A percentile compares a stretch with the other conserved stretches of the same genome.
These are phyloP conservation scores for Bergia sp. DNA, from an alignment of 92 coral and sea anemone genomes.

Conservation along the genomic window DNA sequence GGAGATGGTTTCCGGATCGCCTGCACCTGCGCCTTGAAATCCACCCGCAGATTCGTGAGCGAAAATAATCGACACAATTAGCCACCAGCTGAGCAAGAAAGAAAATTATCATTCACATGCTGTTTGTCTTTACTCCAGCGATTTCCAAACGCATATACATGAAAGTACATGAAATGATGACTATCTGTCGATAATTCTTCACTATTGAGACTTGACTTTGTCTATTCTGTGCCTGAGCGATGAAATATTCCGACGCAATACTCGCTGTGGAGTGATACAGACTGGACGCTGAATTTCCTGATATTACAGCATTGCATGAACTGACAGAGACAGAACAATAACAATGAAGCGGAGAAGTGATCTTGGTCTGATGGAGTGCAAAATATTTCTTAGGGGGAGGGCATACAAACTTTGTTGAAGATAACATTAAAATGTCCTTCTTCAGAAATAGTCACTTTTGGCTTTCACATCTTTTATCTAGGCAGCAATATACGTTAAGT, in stretches of 20 bases:
- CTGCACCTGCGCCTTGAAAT: too few relatives aligned
- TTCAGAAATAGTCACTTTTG: neutral
- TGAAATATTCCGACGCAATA: too few relatives aligned
- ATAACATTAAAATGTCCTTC: neutral
- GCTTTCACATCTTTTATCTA: neutral
- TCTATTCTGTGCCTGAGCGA: too few relatives aligned
- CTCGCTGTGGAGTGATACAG: too few relatives aligned
- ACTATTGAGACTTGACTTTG: too few relatives aligned
- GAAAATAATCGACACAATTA: neutral
- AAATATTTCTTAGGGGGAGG: neutral
- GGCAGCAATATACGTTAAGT: neutral
- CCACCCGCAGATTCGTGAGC: neutral
- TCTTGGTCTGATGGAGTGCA: neutral
- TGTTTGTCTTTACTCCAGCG: neutral
- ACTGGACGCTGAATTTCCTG: too few relatives aligned
- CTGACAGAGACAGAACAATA: too few relatives aligned
- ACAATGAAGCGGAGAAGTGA: too few relatives aligned
- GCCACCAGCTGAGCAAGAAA: neutral
- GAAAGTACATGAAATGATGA: too few relatives aligned
- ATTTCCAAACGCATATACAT: neutral
- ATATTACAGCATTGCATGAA: too few relatives aligned
- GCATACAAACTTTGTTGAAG: neutral
- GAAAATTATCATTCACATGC: neutral
- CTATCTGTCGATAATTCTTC: too few relatives aligned
- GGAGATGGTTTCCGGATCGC: too few relatives aligned